Conservation (phyloP, 2,113 vertebrate species). For the Rhynchomys soricoides region DNA sequence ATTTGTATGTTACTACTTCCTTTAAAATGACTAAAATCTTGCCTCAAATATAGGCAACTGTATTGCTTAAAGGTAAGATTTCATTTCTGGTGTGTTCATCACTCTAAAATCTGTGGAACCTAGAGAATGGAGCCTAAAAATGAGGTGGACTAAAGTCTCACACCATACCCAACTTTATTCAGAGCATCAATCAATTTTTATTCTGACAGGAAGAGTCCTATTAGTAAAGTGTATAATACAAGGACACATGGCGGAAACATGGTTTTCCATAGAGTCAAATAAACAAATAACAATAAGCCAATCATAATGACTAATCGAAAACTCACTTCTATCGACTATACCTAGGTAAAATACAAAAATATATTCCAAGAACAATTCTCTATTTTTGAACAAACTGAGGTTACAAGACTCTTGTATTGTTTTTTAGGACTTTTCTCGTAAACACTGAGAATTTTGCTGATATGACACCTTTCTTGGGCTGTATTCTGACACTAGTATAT, state of each 20-base stretch:
- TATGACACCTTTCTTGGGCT: not conserved
- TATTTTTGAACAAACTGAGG: not conserved
- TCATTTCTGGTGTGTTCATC: not conserved
- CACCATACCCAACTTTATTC: not conserved
- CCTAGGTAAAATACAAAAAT: not conserved
- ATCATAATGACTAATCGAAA: not conserved
- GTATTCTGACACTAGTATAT: not conserved
- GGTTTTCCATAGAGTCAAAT: not conserved
- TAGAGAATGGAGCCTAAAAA: not conserved
- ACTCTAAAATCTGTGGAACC: not conserved
- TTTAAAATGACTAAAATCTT: constrained; percentile 36
- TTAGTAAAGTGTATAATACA: not conserved
- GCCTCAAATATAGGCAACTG: constrained; percentile 3
- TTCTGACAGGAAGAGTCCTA: not conserved
- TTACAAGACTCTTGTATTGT: not conserved
- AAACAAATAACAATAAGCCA: not conserved
- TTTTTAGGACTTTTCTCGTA: not conserved
- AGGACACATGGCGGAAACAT: not conserved
- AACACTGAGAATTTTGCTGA: not conserved
- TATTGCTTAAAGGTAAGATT: not conserved
- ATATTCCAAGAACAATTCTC: not conserved
- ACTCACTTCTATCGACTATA: not conserved
- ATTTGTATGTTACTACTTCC: not conserved
- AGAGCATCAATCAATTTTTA: not conserved
- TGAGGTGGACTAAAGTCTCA: not conserved